Evolutionary conservation across 2,888 invertebrate genomes (phyloP).

Genomic region (Prostheceraeus crozeri): DNA sequence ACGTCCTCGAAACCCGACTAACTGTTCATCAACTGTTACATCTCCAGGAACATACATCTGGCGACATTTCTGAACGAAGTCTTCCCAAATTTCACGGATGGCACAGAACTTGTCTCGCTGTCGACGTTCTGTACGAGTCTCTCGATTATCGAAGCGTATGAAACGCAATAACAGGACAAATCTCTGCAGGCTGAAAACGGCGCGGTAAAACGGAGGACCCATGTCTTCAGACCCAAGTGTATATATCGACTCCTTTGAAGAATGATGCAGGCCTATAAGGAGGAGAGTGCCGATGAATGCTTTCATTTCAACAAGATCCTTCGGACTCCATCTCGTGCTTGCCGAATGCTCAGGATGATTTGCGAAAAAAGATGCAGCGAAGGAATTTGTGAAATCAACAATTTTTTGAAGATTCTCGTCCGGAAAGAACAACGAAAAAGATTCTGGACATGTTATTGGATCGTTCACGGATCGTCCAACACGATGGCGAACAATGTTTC

Average conservation of each 20-base stretch:
- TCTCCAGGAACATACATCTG: constrained; percentile 27
- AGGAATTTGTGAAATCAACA: neutral
- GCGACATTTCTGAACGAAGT: constrained; percentile 20
- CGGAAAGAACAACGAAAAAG: neutral
- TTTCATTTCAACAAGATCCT: neutral
- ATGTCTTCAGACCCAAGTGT: constrained; percentile 15
- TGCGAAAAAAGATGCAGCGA: neutral
- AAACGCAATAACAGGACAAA: constrained; percentile 13
- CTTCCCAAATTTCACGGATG: constrained; percentile 29
- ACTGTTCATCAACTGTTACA: constrained; percentile 25
- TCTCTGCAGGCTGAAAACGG: constrained; percentile 8
- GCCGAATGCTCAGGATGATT: neutral
- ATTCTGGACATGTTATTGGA: too few relatives aligned
- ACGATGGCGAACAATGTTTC: too few relatives aligned
- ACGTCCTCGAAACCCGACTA: constrained; percentile 13
- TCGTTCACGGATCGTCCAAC: too few relatives aligned
- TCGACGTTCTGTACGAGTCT: constrained; percentile 8
- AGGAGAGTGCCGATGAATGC: constrained; percentile 1
- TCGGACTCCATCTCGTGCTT: neutral
- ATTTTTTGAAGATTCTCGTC: neutral
- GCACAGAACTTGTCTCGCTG: constrained; percentile 24
- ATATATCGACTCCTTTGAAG: constrained; percentile 11
- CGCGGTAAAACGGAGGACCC: constrained; percentile 18
- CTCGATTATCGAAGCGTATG: constrained; percentile 16
- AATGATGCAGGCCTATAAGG: constrained; percentile 3